These are phyloP conservation scores for Penaeus indicus DNA, from an alignment of 1,140 invertebrate genomes.

Conservation along the genomic window DNA sequence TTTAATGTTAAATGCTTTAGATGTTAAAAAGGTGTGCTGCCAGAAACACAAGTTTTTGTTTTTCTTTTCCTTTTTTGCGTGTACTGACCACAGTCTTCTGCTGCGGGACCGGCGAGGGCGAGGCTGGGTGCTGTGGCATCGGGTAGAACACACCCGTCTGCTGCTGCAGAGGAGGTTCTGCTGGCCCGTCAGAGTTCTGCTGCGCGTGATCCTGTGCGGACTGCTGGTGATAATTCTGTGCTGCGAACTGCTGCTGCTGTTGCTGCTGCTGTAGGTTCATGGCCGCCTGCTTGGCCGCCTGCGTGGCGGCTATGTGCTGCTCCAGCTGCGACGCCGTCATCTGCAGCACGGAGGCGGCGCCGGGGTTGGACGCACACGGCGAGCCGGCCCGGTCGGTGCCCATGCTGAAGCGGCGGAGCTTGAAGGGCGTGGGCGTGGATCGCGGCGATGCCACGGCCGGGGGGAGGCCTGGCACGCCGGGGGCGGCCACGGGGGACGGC, in stretches of 20 bases:
- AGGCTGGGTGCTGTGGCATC: constrained; percentile 47
- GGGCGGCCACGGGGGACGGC: constrained; percentile 53
- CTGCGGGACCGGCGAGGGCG: constrained; percentile 29
- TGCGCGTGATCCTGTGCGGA: background rate
- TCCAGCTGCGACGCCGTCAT: constrained; percentile 42
- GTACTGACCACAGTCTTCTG: constrained; percentile 12
- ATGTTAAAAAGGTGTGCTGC: no score
- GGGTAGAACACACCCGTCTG: constrained; percentile 57
- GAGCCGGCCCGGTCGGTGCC: constrained; percentile 39
- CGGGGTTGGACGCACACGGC: constrained; percentile 21
- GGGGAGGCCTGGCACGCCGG: constrained; percentile 52
- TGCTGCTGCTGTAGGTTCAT: constrained; percentile 15
- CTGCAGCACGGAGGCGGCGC: constrained; percentile 37
- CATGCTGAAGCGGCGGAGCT: constrained; percentile 54
- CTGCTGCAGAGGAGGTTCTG: background rate
- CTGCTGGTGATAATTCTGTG: constrained; percentile 17
- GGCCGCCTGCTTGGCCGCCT: constrained; percentile 26
- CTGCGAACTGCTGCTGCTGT: background rate
- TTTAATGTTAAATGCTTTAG: no score
- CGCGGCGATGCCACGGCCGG: constrained; percentile 54
- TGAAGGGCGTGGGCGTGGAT: constrained; percentile 61
- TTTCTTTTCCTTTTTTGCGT: background rate
- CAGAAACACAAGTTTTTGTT: no score
- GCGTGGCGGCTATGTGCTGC: constrained; percentile 34
- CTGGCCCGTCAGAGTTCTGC: background rate